A percentile compares a stretch with the other conserved stretches of the same genome.
phyloP scores from a whole-genome alignment of 30 jellyfish, hydroid and myxozoan species.

The Aurelia aurita region DNA sequence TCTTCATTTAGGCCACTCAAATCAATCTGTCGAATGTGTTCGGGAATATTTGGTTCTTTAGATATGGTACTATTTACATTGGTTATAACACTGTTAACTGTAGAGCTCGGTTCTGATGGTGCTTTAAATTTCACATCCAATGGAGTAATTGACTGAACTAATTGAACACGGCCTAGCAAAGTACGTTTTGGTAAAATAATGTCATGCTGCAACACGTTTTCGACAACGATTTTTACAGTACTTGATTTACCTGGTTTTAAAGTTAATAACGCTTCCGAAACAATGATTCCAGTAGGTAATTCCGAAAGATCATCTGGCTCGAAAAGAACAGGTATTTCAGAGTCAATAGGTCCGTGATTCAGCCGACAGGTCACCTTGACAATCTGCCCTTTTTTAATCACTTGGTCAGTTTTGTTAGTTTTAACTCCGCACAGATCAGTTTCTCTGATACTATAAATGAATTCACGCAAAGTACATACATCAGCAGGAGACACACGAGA shows the following conservation, averaged over 20 bases:
- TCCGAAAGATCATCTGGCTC: not conserved
- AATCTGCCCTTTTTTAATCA: conserved; percentile 4
- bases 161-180: conserved; percentile 4
- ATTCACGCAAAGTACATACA: not conserved
- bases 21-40: too few species aligned
- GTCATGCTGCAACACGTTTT: conserved; percentile 14
- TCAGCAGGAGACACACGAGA: not conserved
- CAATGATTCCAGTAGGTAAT: not conserved
- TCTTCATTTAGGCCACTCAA: too few species aligned
- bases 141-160: conserved; percentile 20
- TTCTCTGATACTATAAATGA: not conserved
- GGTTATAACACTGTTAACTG: too few species aligned
- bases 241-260: not conserved
- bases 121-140: conserved; percentile 6
- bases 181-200: conserved; percentile 13
- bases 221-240: not conserved
- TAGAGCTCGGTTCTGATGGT: too few species aligned
- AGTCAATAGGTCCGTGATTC: conserved; percentile 16
- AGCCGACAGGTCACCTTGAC: conserved; percentile 3
- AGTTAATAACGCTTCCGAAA: not conserved
- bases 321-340: conserved; percentile 12
- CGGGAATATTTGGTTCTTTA: too few species aligned
- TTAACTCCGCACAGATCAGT: conserved; percentile 12
- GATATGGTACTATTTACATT: too few species aligned
- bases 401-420: not conserved